phyloP scores from a whole-genome alignment of 2,797 vertebrate genomes.

The Syngnathus rostellatus region DNA sequence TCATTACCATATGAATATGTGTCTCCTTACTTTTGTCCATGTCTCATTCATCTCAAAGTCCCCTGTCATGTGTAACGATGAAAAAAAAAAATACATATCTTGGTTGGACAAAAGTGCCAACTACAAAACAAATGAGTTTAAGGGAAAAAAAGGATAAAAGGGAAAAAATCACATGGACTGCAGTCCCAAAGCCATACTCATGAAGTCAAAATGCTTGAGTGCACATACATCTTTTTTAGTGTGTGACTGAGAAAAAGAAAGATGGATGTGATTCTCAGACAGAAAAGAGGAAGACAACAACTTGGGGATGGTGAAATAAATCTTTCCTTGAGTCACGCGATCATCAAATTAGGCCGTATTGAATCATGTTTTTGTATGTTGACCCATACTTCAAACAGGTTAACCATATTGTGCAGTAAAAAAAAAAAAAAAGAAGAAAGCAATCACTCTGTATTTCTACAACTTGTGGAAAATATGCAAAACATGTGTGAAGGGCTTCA shows the following conservation, averaged over 20 bases:
- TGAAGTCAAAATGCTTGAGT: slow-evolving; percentile 10
- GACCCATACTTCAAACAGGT: background rate
- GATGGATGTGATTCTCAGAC: background rate
- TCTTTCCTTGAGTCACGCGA: background rate
- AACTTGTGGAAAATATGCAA: slow-evolving; percentile 69
- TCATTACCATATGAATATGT: background rate
- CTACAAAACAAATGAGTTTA: background rate
- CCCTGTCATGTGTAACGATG: background rate
- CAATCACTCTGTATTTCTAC: slow-evolving; percentile 56
- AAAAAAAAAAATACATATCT: background rate
- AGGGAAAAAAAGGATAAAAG: background rate
- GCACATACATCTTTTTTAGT: background rate
- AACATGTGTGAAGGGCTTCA: slow-evolving; percentile 71
- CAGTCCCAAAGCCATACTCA: slow-evolving; percentile 46
- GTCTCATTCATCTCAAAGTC: background rate
- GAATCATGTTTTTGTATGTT: background rate
- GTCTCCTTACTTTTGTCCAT: slow-evolving; percentile 3
- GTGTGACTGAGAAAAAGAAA: background rate
- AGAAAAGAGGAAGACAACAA: background rate
- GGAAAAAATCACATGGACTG: slow-evolving; percentile 11
- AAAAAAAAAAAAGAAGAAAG: slow-evolving; percentile 13
- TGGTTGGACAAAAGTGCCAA: background rate
- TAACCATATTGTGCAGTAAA: background rate
- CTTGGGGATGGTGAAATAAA: background rate
- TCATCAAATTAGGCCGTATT: background rate